A percentile compares a stretch with the other conserved stretches of the same genome.
Evolutionary conservation across 2,888 invertebrate genomes (phyloP).

Genomic region (Pyrrhosoma nymphula): DNA sequence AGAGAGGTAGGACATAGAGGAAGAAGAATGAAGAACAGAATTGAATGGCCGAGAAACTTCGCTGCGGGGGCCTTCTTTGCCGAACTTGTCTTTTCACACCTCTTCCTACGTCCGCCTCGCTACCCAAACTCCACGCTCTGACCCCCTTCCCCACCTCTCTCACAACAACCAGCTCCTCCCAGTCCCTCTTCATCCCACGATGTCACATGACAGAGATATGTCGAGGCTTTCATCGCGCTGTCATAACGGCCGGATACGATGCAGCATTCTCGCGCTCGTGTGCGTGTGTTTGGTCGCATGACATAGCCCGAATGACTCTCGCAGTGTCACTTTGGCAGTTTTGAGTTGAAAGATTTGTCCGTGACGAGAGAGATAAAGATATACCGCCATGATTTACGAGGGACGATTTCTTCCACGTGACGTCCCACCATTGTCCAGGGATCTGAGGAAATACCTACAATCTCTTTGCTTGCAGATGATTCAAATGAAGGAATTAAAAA

Average conservation of each 20-base stretch:
- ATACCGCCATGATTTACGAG: background rate
- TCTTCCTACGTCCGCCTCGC: background rate
- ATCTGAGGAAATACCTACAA: background rate
- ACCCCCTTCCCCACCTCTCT: background rate
- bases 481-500: background rate
- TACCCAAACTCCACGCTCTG: background rate
- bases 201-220: conserved; percentile 45
- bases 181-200: conserved; percentile 15
- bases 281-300: background rate
- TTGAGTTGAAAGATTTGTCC: conserved; percentile 20
- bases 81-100: conserved; percentile 53
- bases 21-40: conserved; percentile 19
- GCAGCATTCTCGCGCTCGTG: background rate
- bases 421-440: background rate
- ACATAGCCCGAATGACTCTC: conserved; percentile 22
- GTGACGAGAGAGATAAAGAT: conserved; percentile 7
- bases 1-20: background rate
- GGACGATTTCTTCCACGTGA: background rate
- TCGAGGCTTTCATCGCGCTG: conserved; percentile 48
- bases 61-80: conserved; percentile 8
- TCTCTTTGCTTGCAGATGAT: background rate
- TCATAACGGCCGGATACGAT: conserved; percentile 46
- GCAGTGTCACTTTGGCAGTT: background rate
- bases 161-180: background rate
- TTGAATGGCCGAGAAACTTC: background rate